Percentiles rank a stretch among this genome's conserved stretches.
Conservation (phyloP, 2,797 vertebrate species). For the Girardinus metallicus region DNA sequence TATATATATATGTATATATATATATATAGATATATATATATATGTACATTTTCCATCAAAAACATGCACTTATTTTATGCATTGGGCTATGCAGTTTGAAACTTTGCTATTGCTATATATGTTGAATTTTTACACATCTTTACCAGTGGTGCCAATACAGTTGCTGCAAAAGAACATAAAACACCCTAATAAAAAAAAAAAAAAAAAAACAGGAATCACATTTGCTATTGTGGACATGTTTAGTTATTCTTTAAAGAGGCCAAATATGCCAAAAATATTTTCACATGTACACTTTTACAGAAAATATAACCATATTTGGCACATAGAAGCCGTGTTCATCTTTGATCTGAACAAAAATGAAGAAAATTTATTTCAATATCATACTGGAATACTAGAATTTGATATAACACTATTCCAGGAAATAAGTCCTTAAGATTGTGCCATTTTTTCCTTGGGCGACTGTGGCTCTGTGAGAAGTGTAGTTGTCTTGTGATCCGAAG, state of each 20-base stretch:
- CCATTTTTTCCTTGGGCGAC: neutral
- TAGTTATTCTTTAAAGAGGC: neutral
- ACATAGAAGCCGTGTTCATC: neutral
- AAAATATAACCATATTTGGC: neutral
- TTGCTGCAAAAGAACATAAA: neutral
- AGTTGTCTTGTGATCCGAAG: no score
- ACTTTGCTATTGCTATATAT: neutral
- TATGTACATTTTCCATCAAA: neutral
- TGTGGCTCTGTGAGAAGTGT: no score
- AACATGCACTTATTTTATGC: neutral
- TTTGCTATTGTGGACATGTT: neutral
- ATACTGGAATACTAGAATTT: neutral
- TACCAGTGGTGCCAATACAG: neutral
- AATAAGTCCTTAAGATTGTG: neutral
- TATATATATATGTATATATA: neutral
- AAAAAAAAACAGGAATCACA: neutral
- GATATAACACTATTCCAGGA: neutral
- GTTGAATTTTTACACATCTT: neutral
- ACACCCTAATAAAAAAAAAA: neutral
- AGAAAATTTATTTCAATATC: neutral
- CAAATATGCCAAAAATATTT: neutral
- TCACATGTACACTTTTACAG: neutral
- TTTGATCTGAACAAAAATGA: neutral
- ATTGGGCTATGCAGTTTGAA: neutral
- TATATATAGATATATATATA: neutral